phyloP scores from a whole-genome alignment of 2,888 invertebrate genomes.

The Erebia ligea region DNA sequence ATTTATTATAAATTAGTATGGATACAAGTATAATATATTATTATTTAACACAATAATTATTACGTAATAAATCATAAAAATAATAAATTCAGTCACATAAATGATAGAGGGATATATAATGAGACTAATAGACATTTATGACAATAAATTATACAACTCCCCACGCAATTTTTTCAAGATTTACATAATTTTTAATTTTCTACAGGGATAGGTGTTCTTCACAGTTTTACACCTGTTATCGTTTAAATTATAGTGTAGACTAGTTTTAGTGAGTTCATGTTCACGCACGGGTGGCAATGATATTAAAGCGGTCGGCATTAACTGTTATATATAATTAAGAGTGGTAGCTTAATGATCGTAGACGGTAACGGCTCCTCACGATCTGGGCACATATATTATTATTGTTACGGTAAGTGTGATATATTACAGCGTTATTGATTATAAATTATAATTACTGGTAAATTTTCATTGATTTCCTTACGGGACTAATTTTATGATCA shows the following conservation, averaged over 20 bases:
- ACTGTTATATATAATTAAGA: slow-evolving; percentile 79
- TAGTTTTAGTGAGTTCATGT: background rate
- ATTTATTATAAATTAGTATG: no score
- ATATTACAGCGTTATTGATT: background rate
- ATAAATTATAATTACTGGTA: background rate
- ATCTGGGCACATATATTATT: slow-evolving; percentile 20
- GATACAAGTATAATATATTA: no score
- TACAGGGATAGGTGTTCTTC: background rate
- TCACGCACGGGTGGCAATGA: slow-evolving; percentile 32
- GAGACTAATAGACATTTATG: background rate
- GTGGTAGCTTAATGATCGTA: slow-evolving; percentile 68
- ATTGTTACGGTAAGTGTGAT: slow-evolving; percentile 13
- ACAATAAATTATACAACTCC: background rate
- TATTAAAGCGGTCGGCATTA: slow-evolving; percentile 54
- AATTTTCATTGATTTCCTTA: no score
- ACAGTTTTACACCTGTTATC: background rate
- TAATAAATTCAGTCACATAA: no score
- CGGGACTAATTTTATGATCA: no score
- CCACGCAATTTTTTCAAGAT: background rate
- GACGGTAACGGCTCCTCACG: slow-evolving; percentile 65
- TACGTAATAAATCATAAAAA: no score
- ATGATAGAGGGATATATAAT: no score
- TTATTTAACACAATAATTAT: no score
- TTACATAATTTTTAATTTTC: background rate
- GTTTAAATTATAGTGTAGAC: background rate